phyloP scores from a whole-genome alignment of 2,113 vertebrate genomes.

The Corapipo altera region DNA sequence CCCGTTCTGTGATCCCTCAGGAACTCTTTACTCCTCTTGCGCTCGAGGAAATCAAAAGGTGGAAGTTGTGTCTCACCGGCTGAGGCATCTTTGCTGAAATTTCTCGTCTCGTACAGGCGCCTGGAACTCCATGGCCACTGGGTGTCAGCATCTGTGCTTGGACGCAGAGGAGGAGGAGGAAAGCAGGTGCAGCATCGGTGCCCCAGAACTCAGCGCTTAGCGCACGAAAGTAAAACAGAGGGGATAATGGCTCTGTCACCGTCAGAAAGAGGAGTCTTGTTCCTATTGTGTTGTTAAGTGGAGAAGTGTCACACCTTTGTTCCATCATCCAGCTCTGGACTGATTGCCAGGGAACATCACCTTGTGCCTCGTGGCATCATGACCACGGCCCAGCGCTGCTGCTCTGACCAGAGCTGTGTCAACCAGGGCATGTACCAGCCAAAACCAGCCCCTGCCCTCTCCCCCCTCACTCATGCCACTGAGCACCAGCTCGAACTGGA shows the following conservation, averaged over 20 bases:
- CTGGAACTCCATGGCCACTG: neutral
- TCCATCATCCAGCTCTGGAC: accelerated
- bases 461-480: accelerated
- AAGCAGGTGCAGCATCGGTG: neutral
- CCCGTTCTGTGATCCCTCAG: neutral
- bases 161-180: neutral
- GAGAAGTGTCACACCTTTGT: neutral
- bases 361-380: accelerated
- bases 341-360: neutral
- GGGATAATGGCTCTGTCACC: neutral
- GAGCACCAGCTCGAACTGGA: neutral
- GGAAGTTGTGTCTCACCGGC: neutral
- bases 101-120: neutral
- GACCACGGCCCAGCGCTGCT: accelerated
- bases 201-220: neutral
- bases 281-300: neutral
- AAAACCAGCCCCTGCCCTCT: neutral
- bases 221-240: neutral
- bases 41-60: neutral
- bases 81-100: neutral
- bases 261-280: neutral
- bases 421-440: neutral
- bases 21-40: neutral
- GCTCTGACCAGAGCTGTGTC: accelerated
- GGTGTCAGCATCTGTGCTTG: slow-evolving; percentile 46